These are phyloP conservation scores for Lanius collurio DNA, from an alignment of 2,113 vertebrate species.

Conservation along the genomic window DNA sequence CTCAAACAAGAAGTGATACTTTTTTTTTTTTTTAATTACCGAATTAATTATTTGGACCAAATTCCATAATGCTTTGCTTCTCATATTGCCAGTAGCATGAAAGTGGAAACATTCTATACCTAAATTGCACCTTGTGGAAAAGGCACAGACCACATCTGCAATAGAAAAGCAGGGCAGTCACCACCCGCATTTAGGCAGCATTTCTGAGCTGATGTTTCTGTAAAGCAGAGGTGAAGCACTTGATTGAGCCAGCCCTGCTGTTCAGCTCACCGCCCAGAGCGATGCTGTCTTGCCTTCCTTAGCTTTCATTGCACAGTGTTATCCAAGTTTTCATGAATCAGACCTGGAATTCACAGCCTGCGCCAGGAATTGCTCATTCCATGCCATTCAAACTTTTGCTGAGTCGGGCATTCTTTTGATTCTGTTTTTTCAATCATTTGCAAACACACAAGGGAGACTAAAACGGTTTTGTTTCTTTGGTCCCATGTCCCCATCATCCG, in stretches of 20 bases:
- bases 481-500: background rate
- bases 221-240: background rate
- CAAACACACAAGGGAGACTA: background rate
- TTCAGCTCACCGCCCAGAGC: background rate
- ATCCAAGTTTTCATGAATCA: background rate
- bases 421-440: background rate
- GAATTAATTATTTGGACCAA: background rate
- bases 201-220: background rate
- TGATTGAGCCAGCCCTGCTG: accelerated
- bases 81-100: background rate
- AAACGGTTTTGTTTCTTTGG: background rate
- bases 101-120: background rate
- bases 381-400: background rate
- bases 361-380: slow-evolving; percentile 4
- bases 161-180: background rate
- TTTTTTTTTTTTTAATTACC: background rate
- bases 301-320: background rate
- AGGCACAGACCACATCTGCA: background rate
- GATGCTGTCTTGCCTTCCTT: background rate
- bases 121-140: background rate
- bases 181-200: background rate
- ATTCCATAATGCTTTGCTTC: background rate
- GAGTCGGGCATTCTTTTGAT: background rate
- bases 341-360: background rate
- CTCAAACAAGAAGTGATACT: background rate